These are phyloP conservation scores for Hoplodrina blanda DNA, from an alignment of 2,888 invertebrate species.

Conservation along the genomic window DNA sequence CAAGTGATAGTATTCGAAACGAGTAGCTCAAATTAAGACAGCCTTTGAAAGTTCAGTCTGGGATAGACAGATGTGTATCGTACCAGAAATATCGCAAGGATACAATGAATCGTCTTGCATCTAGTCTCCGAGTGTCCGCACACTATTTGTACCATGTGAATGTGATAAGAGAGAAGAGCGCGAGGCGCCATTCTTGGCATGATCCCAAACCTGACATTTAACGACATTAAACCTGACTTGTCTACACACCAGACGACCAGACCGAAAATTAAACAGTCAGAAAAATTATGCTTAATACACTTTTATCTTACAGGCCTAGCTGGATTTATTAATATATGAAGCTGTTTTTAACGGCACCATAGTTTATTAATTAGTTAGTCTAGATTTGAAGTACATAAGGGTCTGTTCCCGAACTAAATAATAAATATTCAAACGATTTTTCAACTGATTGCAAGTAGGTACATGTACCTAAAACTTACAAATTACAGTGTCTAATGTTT, in stretches of 20 bases:
- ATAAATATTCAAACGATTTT: too few species aligned
- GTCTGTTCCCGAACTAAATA: too few species aligned
- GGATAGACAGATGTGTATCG: slow-evolving; percentile 11
- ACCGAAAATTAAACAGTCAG: slow-evolving; percentile 10
- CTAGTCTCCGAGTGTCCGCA: neutral
- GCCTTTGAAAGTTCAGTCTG: too few species aligned
- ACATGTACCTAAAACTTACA: too few species aligned
- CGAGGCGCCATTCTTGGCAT: slow-evolving; percentile 44
- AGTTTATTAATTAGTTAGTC: too few species aligned
- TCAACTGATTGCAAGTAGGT: too few species aligned
- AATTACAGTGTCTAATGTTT: too few species aligned
- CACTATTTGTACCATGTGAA: slow-evolving; percentile 19
- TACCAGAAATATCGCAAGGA: slow-evolving; percentile 24
- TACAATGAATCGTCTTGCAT: slow-evolving; percentile 19
- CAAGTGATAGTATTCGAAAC: neutral
- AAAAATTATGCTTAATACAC: slow-evolving; percentile 1
- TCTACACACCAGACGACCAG: slow-evolving; percentile 14
- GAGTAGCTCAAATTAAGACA: neutral
- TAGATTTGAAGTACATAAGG: neutral
- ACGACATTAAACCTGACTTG: slow-evolving; percentile 36
- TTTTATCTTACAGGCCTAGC: slow-evolving; percentile 4
- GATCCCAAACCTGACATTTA: slow-evolving; percentile 34
- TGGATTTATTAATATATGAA: neutral
- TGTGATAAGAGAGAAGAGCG: slow-evolving; percentile 19
- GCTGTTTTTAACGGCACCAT: neutral